Evolutionary conservation across 2,797 vertebrate genomes (phyloP), one percentile per base, ranked within the genome.

Genomic region (Mycteria americana): DNA sequence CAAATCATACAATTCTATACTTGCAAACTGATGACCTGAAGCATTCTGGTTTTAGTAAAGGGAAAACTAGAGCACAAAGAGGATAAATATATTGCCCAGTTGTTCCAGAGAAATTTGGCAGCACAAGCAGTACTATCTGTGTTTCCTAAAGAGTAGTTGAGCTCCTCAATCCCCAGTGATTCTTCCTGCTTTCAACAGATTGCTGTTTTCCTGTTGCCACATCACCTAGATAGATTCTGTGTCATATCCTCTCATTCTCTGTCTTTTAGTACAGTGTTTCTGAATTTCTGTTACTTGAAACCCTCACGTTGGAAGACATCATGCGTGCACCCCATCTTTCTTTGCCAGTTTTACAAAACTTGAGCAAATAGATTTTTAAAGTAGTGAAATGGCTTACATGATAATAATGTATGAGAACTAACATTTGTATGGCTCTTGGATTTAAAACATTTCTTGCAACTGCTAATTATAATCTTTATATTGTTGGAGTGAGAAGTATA

Each of bases 61-160:
- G 27, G 39, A 57, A 12, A 46, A 37, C 24, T 50, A 67, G 39
- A 82, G 25, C 30, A 46, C 28, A 23, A 14, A 57, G 31, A 50
- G 21, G 48, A 63, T 62, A 45, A 78, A 50, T 57, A 4, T 18
- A 9, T 72, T 63, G 62, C 25, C 15, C 18, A 7, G 37, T 16
- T 74, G 11, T 28, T 83, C 10, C 67, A 72, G 27, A 83, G 24
- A n/a, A 54, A 56, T 64, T 23, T 46, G 27, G 16, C 45, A 79
- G 45, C 21, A 30, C 4, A 16, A 14, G 46, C 2, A 1, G 6
- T 31, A 12, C 41, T 60, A 3, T 50, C 45, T 2, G 0, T 73
- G 18, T 46, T 76, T 89, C 12, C 35, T 50, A 24, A 86, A 13
- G 5, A 10, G 12, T 13, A 11, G 13, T 1, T 41, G 22, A 48